Base-by-base conservation (phyloP, 2,888 invertebrate genomes). In the Cepaea hortensis region DNA sequence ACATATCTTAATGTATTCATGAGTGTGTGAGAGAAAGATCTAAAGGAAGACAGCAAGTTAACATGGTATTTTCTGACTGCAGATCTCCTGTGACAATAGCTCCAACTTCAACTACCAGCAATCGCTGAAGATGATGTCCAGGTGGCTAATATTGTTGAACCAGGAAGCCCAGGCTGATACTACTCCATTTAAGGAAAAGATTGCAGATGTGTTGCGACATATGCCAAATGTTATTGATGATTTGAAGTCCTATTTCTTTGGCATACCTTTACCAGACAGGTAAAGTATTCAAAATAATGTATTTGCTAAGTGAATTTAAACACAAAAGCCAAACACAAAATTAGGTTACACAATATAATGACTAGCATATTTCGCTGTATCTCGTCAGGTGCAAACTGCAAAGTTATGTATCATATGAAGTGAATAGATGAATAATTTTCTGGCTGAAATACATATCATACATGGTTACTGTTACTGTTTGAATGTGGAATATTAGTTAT, bases 201-300 rank as follows among this genome's bases (percentile, higher is more conserved):
- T 98, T 87, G 94, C 97, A 88, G 97, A 98, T 0, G 96, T 98
- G 89, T 95, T 98, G 62, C 97, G 97, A 89, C 97, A 97, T 9
- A 97, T 97, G 94, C 96, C 96, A 46, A 95, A 97, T 76, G 95
- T 98, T 9, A 95, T 96, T 90, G 97, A 97, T 93, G 96, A 97
- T 95, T 97, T 98, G 95, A 95, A 96, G 89, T 96, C 96, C 90
- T 95, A 97, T 91, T 96, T 98, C 92, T 96, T 97, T 0, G 96
- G 96, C 90, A 97, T 97, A 91, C 95, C 96, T 88, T 97, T 97
- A 0, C 96, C 97, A 0, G 96, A 97, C 91, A 96, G 96, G 97
- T 97, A 95, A 48, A 77, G 50, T 65, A 20, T 70, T 82, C 35
- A 35, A 35, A 35, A 35, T 35, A 35, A 35, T 35, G 35, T 35